A percentile compares a stretch with the other conserved stretches of the same genome.
Conservation (phyloP, 2,888 invertebrate genomes). For the Petrophora chlorosata region DNA sequence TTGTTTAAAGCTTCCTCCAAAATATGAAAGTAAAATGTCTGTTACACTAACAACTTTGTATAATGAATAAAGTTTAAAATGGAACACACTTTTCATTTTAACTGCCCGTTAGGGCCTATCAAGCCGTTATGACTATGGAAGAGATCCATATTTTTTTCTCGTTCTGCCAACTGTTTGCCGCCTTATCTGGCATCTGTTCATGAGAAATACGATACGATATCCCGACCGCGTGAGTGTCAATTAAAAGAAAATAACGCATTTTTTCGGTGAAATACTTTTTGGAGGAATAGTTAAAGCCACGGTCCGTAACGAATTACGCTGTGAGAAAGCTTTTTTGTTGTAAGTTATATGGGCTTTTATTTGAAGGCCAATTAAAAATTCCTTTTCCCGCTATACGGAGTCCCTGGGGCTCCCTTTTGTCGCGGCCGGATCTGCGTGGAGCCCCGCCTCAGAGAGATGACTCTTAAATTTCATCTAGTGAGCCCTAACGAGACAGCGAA, state of each 20-base stretch:
- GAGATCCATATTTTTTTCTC: constrained; percentile 40
- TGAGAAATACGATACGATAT: constrained; percentile 42
- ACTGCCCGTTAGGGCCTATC: constrained; percentile 62
- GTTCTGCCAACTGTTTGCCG: constrained; percentile 40
- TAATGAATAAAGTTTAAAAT: constrained; percentile 64
- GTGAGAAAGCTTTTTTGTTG: constrained; percentile 52
- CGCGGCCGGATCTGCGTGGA: constrained; percentile 64
- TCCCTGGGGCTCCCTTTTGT: constrained; percentile 67
- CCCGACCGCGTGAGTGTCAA: constrained; percentile 37
- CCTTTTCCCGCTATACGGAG: constrained; percentile 59
- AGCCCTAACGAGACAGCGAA: constrained; percentile 64
- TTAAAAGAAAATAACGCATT: constrained; percentile 38
- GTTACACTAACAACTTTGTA: constrained; percentile 56
- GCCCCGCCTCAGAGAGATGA: constrained; percentile 54
- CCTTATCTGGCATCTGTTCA: constrained; percentile 45
- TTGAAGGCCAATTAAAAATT: constrained; percentile 76
- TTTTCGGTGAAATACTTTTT: constrained; percentile 41
- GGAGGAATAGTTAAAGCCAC: constrained; percentile 45
- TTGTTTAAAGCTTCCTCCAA: constrained; percentile 54
- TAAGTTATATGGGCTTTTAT: constrained; percentile 64
- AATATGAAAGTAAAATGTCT: constrained; percentile 60
- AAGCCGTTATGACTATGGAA: constrained; percentile 52
- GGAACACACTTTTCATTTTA: constrained; percentile 64
- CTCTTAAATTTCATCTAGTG: constrained; percentile 72
- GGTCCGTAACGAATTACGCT: constrained; percentile 46